phyloP scores from a whole-genome alignment of 1,140 invertebrate genomes.

The Brachionus calyciflorus region DNA sequence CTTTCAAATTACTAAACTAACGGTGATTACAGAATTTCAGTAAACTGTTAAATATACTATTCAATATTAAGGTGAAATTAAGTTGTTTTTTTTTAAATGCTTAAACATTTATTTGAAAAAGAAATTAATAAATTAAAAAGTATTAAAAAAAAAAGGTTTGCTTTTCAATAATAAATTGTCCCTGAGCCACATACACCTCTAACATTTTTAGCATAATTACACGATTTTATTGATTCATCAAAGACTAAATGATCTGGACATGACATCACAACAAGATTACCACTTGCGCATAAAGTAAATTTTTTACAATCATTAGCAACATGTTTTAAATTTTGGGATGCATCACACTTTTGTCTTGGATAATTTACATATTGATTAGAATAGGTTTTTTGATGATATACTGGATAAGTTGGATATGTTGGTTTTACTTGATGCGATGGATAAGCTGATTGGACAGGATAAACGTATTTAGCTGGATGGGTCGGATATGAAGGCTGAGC shows the following conservation, averaged over 20 bases:
- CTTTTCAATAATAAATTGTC: neutral
- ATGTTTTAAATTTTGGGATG: neutral
- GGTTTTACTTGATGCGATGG: too few relatives aligned
- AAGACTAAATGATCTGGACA: conserved; percentile 10
- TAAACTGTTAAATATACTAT: too few relatives aligned
- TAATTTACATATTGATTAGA: neutral
- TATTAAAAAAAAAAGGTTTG: neutral
- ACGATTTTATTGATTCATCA: neutral
- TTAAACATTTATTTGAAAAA: too few relatives aligned
- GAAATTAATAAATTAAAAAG: neutral
- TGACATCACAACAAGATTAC: neutral
- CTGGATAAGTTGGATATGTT: too few relatives aligned
- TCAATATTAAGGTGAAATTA: too few relatives aligned
- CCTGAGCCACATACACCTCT: neutral
- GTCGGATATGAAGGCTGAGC: too few relatives aligned
- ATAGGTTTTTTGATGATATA: too few relatives aligned
- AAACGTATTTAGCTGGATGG: too few relatives aligned
- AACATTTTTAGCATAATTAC: neutral
- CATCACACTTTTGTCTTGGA: neutral
- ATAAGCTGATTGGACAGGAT: too few relatives aligned
- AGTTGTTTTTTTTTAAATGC: too few relatives aligned
- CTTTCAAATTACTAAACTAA: too few relatives aligned
- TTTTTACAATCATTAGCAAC: neutral
- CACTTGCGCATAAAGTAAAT: neutral
- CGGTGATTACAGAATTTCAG: too few relatives aligned